A percentile compares a stretch with the other conserved stretches of the same genome.
Conservation (phyloP, 1,140 invertebrate species). For the Drosophila lini region DNA sequence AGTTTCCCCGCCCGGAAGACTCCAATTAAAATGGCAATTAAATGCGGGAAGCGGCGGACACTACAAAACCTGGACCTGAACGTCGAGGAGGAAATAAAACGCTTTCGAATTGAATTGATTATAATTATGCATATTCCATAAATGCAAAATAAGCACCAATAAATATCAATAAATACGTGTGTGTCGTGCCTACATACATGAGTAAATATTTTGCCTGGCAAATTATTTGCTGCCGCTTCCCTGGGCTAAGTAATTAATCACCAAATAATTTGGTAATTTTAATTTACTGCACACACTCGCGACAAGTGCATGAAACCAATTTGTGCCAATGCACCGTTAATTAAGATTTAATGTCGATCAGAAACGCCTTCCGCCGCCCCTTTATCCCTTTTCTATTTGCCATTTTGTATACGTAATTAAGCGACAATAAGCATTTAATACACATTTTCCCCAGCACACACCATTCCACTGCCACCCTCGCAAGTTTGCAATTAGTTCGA, state of each 20-base stretch:
- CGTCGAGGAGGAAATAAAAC: slow-evolving; percentile 11
- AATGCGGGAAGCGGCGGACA: slow-evolving; percentile 10
- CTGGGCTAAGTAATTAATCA: slow-evolving; percentile 70
- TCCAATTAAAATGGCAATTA: slow-evolving; percentile 71
- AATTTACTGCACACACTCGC: slow-evolving; percentile 62
- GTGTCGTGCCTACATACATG: slow-evolving; percentile 17
- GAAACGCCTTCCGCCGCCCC: slow-evolving; percentile 21
- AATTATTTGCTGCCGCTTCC: slow-evolving; percentile 50
- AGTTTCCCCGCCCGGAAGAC: slow-evolving; percentile 25
- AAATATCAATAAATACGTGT: slow-evolving; percentile 36
- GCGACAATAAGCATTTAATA: slow-evolving; percentile 83
- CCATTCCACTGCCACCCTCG: background rate
- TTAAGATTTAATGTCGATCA: slow-evolving; percentile 77
- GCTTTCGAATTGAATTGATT: slow-evolving; percentile 68
- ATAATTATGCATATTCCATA: slow-evolving; percentile 49
- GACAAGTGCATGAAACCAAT: slow-evolving; percentile 44
- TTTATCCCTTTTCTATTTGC: slow-evolving; percentile 35
- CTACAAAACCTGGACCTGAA: slow-evolving; percentile 3
- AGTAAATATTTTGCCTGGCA: slow-evolving; percentile 53
- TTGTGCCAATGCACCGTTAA: slow-evolving; percentile 64
- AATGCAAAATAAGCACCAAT: slow-evolving; percentile 29
- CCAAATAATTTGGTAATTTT: slow-evolving; percentile 79
- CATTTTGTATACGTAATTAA: slow-evolving; percentile 72
- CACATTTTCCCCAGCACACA: slow-evolving; percentile 56
- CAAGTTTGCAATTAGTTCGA: slow-evolving; percentile 61